Percentiles rank a stretch among this genome's conserved stretches.
These are phyloP conservation scores for Phalacrocorax pelagicus DNA, from an alignment of 2,113 vertebrate species.

Conservation along the genomic window DNA sequence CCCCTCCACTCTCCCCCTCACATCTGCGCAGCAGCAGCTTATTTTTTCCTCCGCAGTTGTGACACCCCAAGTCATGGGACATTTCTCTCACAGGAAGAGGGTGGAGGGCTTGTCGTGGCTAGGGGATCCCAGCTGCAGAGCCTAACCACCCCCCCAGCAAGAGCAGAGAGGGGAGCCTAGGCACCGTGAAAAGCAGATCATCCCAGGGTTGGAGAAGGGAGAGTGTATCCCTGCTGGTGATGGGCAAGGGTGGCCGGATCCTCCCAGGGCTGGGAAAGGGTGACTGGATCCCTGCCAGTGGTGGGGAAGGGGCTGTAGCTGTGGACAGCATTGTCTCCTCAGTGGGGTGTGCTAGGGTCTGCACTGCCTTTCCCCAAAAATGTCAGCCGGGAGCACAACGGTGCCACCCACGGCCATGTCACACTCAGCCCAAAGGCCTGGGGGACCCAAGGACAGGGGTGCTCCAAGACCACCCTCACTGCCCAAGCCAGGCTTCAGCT, in stretches of 20 bases:
- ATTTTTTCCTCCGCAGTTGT: not conserved
- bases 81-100: rapidly evolving
- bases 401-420: not conserved
- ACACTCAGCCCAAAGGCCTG: not conserved
- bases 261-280: not conserved
- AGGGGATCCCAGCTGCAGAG: rapidly evolving
- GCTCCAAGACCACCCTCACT: not conserved
- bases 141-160: too few species aligned
- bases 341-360: not conserved
- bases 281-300: not conserved
- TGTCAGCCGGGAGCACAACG: not conserved
- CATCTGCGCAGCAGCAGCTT: not conserved
- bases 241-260: not conserved
- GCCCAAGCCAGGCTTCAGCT: not conserved
- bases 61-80: not conserved
- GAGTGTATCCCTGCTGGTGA: not conserved
- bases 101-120: not conserved
- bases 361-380: not conserved
- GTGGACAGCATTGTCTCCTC: rapidly evolving
- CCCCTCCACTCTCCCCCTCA: not conserved
- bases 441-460: rapidly evolving
- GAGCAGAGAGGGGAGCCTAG: rapidly evolving
- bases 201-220: not conserved
- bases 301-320: not conserved
- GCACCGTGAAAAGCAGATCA: not conserved